These are phyloP conservation scores for Brachypalpus laphriformis DNA, from an alignment of 2,888 invertebrate species.

Conservation along the genomic window DNA sequence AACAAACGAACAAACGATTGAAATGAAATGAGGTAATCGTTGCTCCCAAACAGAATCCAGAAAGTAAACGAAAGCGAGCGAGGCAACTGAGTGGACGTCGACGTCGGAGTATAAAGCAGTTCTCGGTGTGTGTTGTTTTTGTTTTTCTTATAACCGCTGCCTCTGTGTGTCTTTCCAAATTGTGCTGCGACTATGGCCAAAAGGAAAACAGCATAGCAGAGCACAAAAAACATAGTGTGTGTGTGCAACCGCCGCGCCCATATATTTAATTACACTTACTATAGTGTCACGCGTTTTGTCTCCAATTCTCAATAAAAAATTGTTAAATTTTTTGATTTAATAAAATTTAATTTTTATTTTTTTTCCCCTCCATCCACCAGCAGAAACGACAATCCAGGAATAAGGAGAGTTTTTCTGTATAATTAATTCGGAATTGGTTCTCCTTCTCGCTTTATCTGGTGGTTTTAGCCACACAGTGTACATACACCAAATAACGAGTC, in stretches of 20 bases:
- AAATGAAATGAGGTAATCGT: slow-evolving; percentile 61
- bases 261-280: slow-evolving; percentile 63
- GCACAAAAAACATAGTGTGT: slow-evolving; percentile 54
- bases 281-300: slow-evolving; percentile 49
- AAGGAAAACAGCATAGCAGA: slow-evolving; percentile 56
- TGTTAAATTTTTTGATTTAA: slow-evolving; percentile 28
- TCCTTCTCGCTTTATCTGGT: slow-evolving; percentile 63
- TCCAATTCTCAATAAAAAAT: neutral
- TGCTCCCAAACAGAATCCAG: slow-evolving; percentile 24
- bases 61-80: slow-evolving; percentile 67
- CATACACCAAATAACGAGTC: slow-evolving; percentile 40
- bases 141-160: slow-evolving; percentile 37
- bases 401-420: slow-evolving; percentile 69
- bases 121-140: slow-evolving; percentile 65
- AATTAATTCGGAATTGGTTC: slow-evolving; percentile 67
- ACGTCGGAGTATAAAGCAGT: slow-evolving; percentile 56
- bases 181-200: slow-evolving; percentile 42
- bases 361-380: slow-evolving; percentile 19
- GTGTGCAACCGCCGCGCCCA: slow-evolving; percentile 72
- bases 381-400: slow-evolving; percentile 61
- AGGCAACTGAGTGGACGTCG: slow-evolving; percentile 65
- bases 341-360: slow-evolving; percentile 31
- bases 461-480: slow-evolving; percentile 48
- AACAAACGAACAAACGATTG: slow-evolving; percentile 9
- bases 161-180: slow-evolving; percentile 34